Conservation (phyloP, 2,113 vertebrate species). For the Dicentrarchus labrax region DNA sequence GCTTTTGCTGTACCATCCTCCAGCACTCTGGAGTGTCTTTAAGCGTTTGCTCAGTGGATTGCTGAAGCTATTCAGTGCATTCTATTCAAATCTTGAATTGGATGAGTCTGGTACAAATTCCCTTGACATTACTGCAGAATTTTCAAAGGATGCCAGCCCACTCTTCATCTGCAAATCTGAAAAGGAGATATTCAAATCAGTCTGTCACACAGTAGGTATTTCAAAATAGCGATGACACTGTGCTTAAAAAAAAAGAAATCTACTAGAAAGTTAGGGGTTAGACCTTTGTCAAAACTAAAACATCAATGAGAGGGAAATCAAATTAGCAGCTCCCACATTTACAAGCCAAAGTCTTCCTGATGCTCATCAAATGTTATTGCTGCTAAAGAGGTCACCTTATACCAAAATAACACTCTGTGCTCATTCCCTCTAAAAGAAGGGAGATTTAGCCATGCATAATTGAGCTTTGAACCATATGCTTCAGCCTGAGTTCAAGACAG, state of each 20-base stretch:
- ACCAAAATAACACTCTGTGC: conserved; percentile 66
- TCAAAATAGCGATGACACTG: conserved; percentile 29
- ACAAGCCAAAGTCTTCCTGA: conserved; percentile 18
- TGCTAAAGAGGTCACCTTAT: conserved; percentile 70
- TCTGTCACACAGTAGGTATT: conserved; percentile 28
- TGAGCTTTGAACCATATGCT: conserved; percentile 64
- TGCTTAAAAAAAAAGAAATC: conserved; percentile 9
- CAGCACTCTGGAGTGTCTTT: conserved; percentile 41
- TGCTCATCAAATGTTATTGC: conserved; percentile 49
- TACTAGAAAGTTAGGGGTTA: background rate
- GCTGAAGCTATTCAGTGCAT: conserved; percentile 33
- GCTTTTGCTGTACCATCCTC: conserved; percentile 43
- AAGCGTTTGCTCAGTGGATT: conserved; percentile 46
- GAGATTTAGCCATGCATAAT: conserved; percentile 64
- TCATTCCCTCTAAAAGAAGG: conserved; percentile 58
- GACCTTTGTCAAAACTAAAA: conserved; percentile 40
- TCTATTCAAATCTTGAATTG: conserved; percentile 63
- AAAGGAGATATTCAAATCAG: conserved; percentile 55
- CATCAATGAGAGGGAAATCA: conserved; percentile 10
- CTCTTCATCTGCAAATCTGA: conserved; percentile 57
- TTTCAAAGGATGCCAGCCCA: conserved; percentile 49
- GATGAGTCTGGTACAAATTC: conserved; percentile 51
- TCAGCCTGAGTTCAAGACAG: conserved; percentile 54
- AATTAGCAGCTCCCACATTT: conserved; percentile 33
- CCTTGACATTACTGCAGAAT: conserved; percentile 53